Base-by-base conservation (phyloP, 2,113 vertebrate species). In the Tupaia chinensis region DNA sequence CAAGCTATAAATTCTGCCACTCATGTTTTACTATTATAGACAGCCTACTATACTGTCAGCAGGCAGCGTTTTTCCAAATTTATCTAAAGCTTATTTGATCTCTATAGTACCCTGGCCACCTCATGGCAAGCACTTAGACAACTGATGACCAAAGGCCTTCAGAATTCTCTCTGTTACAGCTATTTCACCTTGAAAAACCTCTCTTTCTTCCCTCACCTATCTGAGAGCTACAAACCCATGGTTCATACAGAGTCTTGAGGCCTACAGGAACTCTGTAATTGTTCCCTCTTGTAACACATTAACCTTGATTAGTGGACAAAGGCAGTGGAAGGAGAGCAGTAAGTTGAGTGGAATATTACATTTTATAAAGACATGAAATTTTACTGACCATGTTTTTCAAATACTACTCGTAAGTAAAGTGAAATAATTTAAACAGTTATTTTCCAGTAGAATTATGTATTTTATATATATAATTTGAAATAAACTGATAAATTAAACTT, bases 381-480 rank as follows among this genome's bases (percentile, higher is more conserved):
- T 94, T 80, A 77, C 14, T 80, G 87, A 76, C 77, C 15, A 58
- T 16, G 16, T 29, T 79, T 56, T 53, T 19, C 65, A 93, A 58
- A 22, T 27, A 53, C 13, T 58, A 69, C 53, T 93, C 16, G 16
- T 60, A 78, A 85, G 32, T 88, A 90, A 80, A 94, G 16, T 61
- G 32, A 96, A 94, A 60, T 72, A 80, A 84, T 74, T 60, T 81
- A 32, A 61, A 53, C 20, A 32, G 17, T 69, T 77, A 87, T 72
- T 87, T 95, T n/a, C 66, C 29, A 91, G 63, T 25, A 96, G 77
- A 92, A 95, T 7, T 58, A 17, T 44, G 91, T 89, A 17, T 44
- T 93, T 89, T 56, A 87, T 60, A 74, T 34, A 44, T 76, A 25
- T 80, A 61, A 95, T 92, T 96, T 79, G 56, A 92, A 93, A 68